Base-by-base conservation (phyloP, 2,113 vertebrate genomes). In the Myrmophylax atrothorax region DNA sequence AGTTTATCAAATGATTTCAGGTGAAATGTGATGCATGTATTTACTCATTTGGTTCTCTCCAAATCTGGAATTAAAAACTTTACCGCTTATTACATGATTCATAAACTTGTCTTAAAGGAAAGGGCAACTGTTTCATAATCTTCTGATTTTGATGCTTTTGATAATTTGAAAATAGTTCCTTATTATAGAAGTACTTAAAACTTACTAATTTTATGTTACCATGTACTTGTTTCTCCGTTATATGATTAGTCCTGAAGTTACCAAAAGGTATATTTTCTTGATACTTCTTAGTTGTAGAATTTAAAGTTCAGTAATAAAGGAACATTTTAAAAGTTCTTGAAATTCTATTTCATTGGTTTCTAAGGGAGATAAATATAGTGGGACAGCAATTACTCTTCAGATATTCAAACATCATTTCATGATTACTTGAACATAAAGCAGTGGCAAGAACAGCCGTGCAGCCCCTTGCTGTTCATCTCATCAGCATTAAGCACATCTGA, bases 21-120 rank as follows among this genome's bases (percentile, higher is more conserved):
- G 69, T 94, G 81, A 81, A 87, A 80, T 94, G n/a, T 66, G 80
- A 70, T 70, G 44, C 15, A 26, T 37, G n/a, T 83, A 53, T 59
- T 92, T 94, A 90, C 6, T 85, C 58, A 68, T 84, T 92, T 74
- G 47, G 16, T 81, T 91, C 50, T 89, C 76, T 77, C 60, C 84
- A 81, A 62, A 86, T 95, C 80, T 76, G 68, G 87, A 89, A 59
- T 87, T 52, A 69, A 85, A 82, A 93, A 42, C 56, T 81, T 77
- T 44, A 26, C 29, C 24, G 40, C 56, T 50, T 76, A 63, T 50
- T 84, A 53, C 19, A 33, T 89, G 89, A 91, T 89, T 93, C 87
- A 84, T 93, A 64, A 74, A 78, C 55, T 52, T 81, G 14, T 76
- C 49, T 74, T 84, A 66, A 91, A 80, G n/a, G 44, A 92, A 80